phyloP scores from a whole-genome alignment of 1,140 invertebrate genomes.

The Brachionus calyciflorus region DNA sequence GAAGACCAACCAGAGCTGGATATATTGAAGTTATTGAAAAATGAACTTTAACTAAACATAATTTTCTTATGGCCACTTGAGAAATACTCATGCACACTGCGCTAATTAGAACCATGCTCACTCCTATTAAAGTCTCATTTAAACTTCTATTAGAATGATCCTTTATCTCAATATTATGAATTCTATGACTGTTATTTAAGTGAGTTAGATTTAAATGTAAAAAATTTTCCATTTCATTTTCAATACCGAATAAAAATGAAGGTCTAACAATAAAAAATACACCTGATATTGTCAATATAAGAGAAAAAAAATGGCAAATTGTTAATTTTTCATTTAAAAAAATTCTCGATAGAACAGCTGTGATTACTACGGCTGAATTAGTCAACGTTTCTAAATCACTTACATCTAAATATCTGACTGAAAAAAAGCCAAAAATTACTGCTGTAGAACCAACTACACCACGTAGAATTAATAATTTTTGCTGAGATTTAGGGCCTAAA shows the following conservation, averaged over 20 bases:
- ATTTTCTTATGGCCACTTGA: conserved; percentile 23
- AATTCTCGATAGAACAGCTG: conserved; percentile 19
- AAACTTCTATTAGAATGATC: conserved; percentile 30
- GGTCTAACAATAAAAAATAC: conserved; percentile 34
- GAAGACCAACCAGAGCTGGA: conserved; percentile 16
- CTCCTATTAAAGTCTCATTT: conserved; percentile 34
- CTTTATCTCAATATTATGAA: conserved; percentile 16
- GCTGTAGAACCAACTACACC: conserved; percentile 18
- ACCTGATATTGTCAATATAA: conserved; percentile 25
- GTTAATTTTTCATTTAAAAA: conserved; percentile 45
- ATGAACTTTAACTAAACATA: conserved; percentile 30
- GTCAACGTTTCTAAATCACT: conserved; percentile 41
- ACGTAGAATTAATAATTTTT: neutral
- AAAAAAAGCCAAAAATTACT: conserved; percentile 14
- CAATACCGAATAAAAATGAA: conserved; percentile 21
- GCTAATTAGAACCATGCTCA: conserved; percentile 3
- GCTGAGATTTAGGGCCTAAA: conserved; percentile 1
- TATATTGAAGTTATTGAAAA: conserved; percentile 32
- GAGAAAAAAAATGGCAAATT: conserved; percentile 2
- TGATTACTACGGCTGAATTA: conserved; percentile 17
- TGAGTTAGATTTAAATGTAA: conserved; percentile 27
- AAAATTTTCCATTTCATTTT: conserved; percentile 17
- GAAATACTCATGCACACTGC: conserved; percentile 17
- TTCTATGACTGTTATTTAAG: neutral
- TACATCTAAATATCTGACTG: conserved; percentile 24